Evolutionary conservation across 2,888 invertebrate species (phyloP), one percentile per base, ranked within the genome.

Genomic region (Axea sp.): DNA sequence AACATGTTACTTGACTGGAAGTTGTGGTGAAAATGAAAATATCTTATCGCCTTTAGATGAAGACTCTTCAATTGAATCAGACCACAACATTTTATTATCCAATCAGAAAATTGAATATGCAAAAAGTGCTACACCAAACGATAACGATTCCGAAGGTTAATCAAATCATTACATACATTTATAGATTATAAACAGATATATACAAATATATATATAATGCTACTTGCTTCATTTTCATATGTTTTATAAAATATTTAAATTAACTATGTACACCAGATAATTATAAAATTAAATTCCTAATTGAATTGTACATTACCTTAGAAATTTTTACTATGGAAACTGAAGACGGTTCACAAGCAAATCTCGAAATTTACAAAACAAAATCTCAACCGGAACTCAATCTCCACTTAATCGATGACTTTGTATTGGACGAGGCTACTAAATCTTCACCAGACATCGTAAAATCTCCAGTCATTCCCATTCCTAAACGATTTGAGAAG

Each of bases 301-400:
- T n/a, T n/a, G n/a, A n/a, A n/a, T n/a, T n/a, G n/a, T n/a, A n/a
- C n/a, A n/a, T 53, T 43, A 5, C 19, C 31, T 11, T 3, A 78
- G 92, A 92, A 75, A 91, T 95, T 30, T 95, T 93, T 80, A 91
- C 92, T 68, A 93, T 95, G 83, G 95, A 96, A 80, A 90, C 90
- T 19, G 93, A 93, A 72, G 88, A 92, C 7, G 89, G 89, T 0
- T 90, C 90, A 59, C 91, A 91, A 84, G 83, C 88, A 11, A 84
- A 86, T 7, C 74, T 84, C 12, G 75, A 78, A 12, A 83, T 85
- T 15, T 88, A 87, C 24, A 83, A 87, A 53, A 79, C 81, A 24
- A 81, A 84, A 28, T 73, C 82, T 6, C 79, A 81, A 37, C 83
- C 88, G 17, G 90, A 90, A 9, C 85, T 90, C 14, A 89, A 89